Evolutionary conservation across 1,140 invertebrate species (phyloP), one percentile per base, ranked within the genome.

Genomic region (Zaprionus ghesquierei): DNA sequence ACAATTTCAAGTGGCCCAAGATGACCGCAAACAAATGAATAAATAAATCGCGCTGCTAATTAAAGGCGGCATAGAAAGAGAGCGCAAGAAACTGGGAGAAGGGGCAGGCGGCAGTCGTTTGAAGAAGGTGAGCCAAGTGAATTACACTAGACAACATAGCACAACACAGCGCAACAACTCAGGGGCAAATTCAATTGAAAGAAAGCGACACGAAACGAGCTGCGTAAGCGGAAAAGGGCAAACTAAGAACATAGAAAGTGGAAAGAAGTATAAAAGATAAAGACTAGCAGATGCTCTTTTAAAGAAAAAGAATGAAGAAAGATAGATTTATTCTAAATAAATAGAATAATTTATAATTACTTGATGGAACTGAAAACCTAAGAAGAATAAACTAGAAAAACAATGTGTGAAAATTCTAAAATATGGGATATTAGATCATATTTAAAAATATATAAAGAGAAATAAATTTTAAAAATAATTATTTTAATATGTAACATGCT

Each of bases 11-110:
- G 60, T 65, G 35, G 2, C 15, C 35, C 35, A 41, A 77, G 84
- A 82, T 89, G 82, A 75, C 65, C 62, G 70, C 55, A 61, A 61
- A 82, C 65, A 87, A 86, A 75, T 82, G 82, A 87, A 86, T 82
- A 86, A 86, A 87, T 87, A 89, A 89, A 89, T 89, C 74, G 79
- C 69, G 54, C 84, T 84, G 85, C 84, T 89, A 89, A 89, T 89
- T 89, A 89, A 87, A 89, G 84, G 76, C 82, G 73, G 73, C 68
- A 44, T 60, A 69, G 60, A 58, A 9, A 35, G 54, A 68, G 58
- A 54, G 15, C 53, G 4, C 54, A 44, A 69, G 54, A 53, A 9
- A 29, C 38, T 10, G 10, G 55, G 46, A 49, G 58, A 13, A 23
- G 58, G 44, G 75, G 61, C 69, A 65, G 62, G 62, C 54, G 80